Base-by-base conservation (phyloP, 2,888 invertebrate genomes). In the Antheraea assamensis region DNA sequence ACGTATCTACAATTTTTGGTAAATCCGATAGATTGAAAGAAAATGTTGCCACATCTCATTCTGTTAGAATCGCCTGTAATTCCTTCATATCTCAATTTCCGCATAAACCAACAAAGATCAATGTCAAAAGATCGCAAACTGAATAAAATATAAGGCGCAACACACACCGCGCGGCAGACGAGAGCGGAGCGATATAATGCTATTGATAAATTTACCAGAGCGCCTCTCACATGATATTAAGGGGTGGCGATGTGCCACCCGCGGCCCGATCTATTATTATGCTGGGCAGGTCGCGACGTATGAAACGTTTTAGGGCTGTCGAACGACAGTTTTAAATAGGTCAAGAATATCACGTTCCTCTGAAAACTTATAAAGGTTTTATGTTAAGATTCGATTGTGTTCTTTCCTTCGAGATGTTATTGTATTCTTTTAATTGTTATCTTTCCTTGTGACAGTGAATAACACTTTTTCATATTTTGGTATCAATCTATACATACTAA, bases 191-290 rank as follows among this genome's bases (percentile, higher is more conserved):
- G 89, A 89, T 89, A 89, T 92, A 91, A 90, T 89, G 85, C 90
- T 92, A 94, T 94, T 93, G 93, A 93, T 93, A 93, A 93, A 93
- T 94, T 92, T 92, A 90, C 86, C 88, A 90, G 78, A 81, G 85
- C 87, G 88, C 80, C 84, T 91, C 92, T 92, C 92, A 91, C 90
- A 90, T 90, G 91, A 89, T 93, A 92, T 92, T 92, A 92, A 58
- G 87, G 92, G 91, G 92, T 88, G 92, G 88, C 83, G 86, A 87
- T 85, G 85, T 84, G 82, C 88, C 88, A 81, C 89, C 87, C 88
- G 87, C 85, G 80, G 81, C 90, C 90, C 86, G 87, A 88, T 90
- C 88, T 90, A 91, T 93, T 93, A 93, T 92, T 93, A 94, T 94
- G 92, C 94, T 83, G 89, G 89, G 91, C 93, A 92, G 90, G 92